A percentile compares a stretch with the other conserved stretches of the same genome.
phyloP scores from a whole-genome alignment of 2,113 vertebrate genomes.

The Bos javanicus region DNA sequence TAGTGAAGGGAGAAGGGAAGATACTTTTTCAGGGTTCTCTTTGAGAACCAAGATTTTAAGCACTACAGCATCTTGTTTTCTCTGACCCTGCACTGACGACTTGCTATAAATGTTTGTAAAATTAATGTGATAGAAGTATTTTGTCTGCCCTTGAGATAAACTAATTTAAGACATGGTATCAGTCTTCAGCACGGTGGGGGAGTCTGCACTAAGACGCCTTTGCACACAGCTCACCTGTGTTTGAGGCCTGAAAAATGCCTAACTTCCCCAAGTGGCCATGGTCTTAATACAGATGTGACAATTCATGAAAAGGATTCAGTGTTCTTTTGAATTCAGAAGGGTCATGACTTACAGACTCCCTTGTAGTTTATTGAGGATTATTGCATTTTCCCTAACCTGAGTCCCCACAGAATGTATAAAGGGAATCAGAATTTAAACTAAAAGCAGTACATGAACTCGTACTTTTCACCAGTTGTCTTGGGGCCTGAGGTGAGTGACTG shows the following conservation, averaged over 20 bases:
- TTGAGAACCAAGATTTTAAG: not conserved
- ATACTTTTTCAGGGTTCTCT: not conserved
- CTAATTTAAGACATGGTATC: not conserved
- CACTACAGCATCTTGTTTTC: not conserved
- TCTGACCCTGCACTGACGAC: not conserved
- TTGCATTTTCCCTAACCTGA: not conserved
- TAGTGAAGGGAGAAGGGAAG: not conserved
- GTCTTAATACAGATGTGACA: not conserved
- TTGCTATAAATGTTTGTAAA: not conserved
- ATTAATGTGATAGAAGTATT: not conserved
- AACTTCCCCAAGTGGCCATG: not conserved
- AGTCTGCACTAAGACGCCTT: fast-evolving
- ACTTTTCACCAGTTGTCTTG: not conserved
- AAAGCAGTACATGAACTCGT: not conserved
- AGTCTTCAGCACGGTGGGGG: not conserved
- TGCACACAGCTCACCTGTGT: too few species aligned
- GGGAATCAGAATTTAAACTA: not conserved
- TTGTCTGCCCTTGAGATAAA: not conserved
- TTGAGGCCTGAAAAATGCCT: not conserved
- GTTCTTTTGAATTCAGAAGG: not conserved
- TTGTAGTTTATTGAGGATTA: not conserved
- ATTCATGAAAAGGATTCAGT: not conserved
- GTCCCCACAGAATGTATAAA: not conserved
- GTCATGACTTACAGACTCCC: not conserved
- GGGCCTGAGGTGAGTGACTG: not conserved